phyloP scores from a whole-genome alignment of 2,113 vertebrate species.

The Lycaon pictus region DNA sequence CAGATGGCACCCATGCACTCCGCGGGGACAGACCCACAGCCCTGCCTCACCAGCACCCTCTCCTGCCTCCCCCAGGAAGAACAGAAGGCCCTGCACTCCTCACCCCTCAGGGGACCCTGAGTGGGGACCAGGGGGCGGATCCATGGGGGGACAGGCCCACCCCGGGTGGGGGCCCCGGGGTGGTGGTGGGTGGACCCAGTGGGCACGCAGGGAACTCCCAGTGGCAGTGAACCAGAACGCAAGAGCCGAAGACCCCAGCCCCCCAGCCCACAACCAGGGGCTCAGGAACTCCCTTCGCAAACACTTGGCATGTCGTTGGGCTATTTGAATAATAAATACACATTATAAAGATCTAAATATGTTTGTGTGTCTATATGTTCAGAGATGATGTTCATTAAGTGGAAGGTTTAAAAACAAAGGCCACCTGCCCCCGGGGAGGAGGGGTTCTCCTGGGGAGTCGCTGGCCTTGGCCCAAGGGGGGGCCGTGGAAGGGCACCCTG shows the following conservation, averaged over 20 bases:
- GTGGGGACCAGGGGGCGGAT: rapidly evolving
- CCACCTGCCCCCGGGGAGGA: neutral
- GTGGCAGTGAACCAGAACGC: rapidly evolving
- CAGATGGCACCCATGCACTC: rapidly evolving
- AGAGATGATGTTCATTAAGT: neutral
- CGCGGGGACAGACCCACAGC: rapidly evolving
- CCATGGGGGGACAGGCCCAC: rapidly evolving
- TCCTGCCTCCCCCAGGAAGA: neutral
- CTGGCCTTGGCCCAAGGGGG: neutral
- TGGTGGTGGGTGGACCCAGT: neutral
- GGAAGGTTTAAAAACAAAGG: neutral
- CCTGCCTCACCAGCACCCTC: neutral
- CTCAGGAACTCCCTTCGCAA: neutral
- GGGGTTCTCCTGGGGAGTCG: neutral
- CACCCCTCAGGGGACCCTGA: neutral
- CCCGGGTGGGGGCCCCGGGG: too few species aligned
- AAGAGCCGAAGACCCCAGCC: rapidly evolving
- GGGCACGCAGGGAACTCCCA: rapidly evolving
- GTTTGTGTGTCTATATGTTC: neutral
- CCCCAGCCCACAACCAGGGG: neutral
- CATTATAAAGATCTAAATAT: neutral
- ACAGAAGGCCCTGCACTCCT: neutral
- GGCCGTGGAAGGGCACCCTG: too few species aligned
- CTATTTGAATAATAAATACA: constrained; percentile 64
- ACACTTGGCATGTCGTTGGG: neutral